Percentiles rank a stretch among this genome's conserved stretches.
Evolutionary conservation across 2,888 invertebrate species (phyloP).

Genomic region (Pterostichus niger): DNA sequence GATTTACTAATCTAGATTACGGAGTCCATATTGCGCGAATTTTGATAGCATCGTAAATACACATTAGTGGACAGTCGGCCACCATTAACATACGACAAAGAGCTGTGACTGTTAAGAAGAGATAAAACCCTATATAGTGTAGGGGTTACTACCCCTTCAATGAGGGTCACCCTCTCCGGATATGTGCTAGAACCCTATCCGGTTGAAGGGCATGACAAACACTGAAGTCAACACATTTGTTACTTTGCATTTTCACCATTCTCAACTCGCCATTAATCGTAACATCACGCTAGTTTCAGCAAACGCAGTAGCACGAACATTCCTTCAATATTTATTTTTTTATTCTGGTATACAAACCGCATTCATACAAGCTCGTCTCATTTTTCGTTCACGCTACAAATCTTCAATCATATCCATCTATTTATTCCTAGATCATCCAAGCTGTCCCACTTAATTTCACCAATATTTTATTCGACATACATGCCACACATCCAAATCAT

Average conservation of each 20-base stretch:
- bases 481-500: no score
- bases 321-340: no score
- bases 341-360: no score
- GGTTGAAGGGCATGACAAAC: constrained; percentile 69
- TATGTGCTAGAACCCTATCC: not conserved
- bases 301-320: no score
- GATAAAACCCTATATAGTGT: constrained; percentile 45
- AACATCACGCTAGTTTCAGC: no score
- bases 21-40: constrained; percentile 58
- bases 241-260: not conserved
- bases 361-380: no score
- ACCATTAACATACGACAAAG: constrained; percentile 51
- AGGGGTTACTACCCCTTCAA: constrained; percentile 16
- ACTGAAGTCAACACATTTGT: constrained; percentile 5
- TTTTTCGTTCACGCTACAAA: no score
- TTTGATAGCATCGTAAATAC: constrained; percentile 73
- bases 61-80: constrained; percentile 70
- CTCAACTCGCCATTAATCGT: not conserved
- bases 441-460: no score
- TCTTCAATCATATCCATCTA: no score
- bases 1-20: not conserved
- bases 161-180: constrained; percentile 9
- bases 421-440: no score
- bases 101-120: constrained; percentile 34
- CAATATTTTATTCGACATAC: no score